Evolutionary conservation across 2,797 vertebrate genomes (phyloP), one percentile per base, ranked within the genome.

Genomic region (Lepilemur septentrionalis): DNA sequence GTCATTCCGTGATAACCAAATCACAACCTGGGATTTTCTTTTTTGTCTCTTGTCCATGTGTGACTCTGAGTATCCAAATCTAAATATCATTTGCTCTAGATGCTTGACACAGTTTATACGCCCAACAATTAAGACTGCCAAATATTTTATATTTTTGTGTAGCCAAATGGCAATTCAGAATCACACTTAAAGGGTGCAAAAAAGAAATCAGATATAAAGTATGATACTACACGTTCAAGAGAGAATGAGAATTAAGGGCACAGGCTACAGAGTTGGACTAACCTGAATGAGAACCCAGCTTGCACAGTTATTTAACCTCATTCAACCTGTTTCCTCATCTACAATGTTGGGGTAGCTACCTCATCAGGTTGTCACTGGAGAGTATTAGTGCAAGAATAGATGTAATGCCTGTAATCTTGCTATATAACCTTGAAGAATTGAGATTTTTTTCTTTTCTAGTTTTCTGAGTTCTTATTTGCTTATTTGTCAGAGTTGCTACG

Each of bases 1-100:
- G 90, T 96, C 93, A 90, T 93, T 93, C 70, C 65, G 38, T 38
- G 72, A 48, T 63, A 80, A 80, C 52, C 82, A 86, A 95, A 91
- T 95, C 72, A 82, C 78, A 93, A 96, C 76, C 76, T 82, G 81
- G 46, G 28, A 18, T 79, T 96, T 90, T 43, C 59, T 43, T 28
- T 57, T 63, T 48, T 70, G 25, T 78, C n/a, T 81, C 69, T 43
- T 52, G 23, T 63, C 25, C 59, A 5, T 86, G 50, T 86, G 57
- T 92, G 55, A 91, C 43, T 75, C 38, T 52, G 89, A 55, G 8
- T 76, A 73, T 35, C 28, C 52, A 93, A 30, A 78, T 93, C 48
- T 20, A 89, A 91, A 43, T 82, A 91, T 61, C 17, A 55, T 65
- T 95, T 91, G 23, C 41, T 94, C 0, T 48, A 80, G 55, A 78